Evolutionary conservation across 1,140 invertebrate species (phyloP), one percentile per base, ranked within the genome.

Genomic region (Cydia amplana): DNA sequence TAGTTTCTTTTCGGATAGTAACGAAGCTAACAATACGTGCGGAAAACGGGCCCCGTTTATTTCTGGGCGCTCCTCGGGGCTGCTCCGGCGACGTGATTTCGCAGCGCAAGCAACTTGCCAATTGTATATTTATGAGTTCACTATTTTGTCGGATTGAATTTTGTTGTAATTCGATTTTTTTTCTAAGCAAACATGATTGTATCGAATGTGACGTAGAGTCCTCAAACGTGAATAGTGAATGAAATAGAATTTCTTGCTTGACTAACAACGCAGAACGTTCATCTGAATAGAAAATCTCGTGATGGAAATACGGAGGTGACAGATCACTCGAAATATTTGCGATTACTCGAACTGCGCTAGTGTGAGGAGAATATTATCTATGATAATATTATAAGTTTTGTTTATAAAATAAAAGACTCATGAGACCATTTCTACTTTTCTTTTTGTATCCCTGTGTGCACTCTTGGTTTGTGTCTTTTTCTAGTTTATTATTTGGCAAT

Each of bases 71-170:
- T 89, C 87, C 85, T 83, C 82, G 79, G 73, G 78, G 77, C 85
- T 83, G 82, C 85, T 84, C 76, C 55, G 83, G 78, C 55, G 84
- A 89, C 88, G 89, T 91, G 88, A 89, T 92, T 88, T 82, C 70
- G 84, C 80, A 86, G 83, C 83, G 87, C 83, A 87, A 87, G 85
- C 86, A 86, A 83, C 83, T 82, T 82, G 82, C 85, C 90, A 91
- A 92, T 92, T 90, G 89, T 90, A 91, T 91, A 92, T 91, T 91
- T 92, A 92, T 92, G 88, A 92, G 87, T 86, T 86, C 78, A 87
- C 88, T 89, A 87, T 85, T 86, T 86, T 78, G 82, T 77, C 60
- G 81, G 78, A 86, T 86, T 87, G 81, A 85, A 85, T 88, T 85
- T 87, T 84, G 83, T 74, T 77, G 82, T 85, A 82, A 83, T 85